phyloP scores from a whole-genome alignment of 2,113 vertebrate species.

The Sterna hirundo region DNA sequence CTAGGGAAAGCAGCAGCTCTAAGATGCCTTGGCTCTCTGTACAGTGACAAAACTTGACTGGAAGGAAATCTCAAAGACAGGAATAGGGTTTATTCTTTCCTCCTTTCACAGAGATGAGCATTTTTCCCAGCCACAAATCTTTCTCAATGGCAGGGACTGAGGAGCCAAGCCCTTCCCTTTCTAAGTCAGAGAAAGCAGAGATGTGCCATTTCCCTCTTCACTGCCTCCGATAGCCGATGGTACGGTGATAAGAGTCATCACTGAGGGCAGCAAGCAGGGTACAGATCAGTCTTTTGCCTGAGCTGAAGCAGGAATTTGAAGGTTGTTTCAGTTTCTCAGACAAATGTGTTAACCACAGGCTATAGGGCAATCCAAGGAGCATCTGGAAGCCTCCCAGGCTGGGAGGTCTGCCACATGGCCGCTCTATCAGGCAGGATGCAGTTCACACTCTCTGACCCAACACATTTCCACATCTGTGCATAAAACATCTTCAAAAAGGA shows the following conservation, averaged over 20 bases:
- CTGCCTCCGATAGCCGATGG: rapidly evolving
- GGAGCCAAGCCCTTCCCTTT: neutral
- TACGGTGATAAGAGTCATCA: neutral
- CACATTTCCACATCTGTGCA: neutral
- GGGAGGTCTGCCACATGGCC: neutral
- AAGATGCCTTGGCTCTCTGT: neutral
- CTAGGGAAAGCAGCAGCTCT: neutral
- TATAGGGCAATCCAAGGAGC: neutral
- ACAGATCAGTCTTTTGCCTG: neutral
- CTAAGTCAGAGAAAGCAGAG: neutral
- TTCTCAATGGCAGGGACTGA: neutral
- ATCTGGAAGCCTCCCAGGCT: neutral
- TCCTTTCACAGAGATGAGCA: neutral
- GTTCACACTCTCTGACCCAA: neutral
- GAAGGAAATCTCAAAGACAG: neutral
- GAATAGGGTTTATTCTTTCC: neutral
- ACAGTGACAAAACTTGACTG: neutral
- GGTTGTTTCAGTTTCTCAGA: neutral
- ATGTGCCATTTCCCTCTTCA: neutral
- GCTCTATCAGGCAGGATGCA: neutral
- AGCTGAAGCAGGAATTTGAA: neutral
- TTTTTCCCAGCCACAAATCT: neutral
- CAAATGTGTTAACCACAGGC: neutral
- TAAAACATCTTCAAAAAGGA: neutral
- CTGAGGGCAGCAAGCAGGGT: neutral